Conservation (phyloP, 2,888 invertebrate species). For the Volucella bombylans region DNA sequence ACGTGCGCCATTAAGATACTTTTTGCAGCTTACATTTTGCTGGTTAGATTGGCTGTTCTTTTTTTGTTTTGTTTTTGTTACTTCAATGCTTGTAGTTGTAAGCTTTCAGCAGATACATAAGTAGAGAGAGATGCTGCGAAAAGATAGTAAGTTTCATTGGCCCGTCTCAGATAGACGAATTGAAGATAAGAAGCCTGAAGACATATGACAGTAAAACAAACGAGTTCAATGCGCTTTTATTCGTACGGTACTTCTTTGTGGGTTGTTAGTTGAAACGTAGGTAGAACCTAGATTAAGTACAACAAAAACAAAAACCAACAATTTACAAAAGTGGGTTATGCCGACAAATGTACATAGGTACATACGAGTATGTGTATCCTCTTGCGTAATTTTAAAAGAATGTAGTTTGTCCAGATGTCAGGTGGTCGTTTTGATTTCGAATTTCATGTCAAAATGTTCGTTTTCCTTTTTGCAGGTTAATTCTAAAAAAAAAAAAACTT, state of each 20-base stretch:
- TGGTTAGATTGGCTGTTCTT: background rate
- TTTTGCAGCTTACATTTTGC: background rate
- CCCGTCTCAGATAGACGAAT: slow-evolving; percentile 3
- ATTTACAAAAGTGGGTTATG: slow-evolving; percentile 37
- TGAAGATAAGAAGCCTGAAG: slow-evolving; percentile 25
- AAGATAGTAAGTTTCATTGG: slow-evolving; percentile 16
- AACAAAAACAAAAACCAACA: too few relatives aligned
- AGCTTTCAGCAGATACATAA: slow-evolving; percentile 6
- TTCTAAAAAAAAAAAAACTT: background rate
- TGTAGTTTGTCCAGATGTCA: slow-evolving; percentile 51
- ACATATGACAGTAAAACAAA: slow-evolving; percentile 25
- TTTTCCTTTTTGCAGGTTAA: background rate
- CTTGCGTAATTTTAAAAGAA: slow-evolving; percentile 40
- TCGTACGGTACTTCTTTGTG: slow-evolving; percentile 1
- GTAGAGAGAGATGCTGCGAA: slow-evolving; percentile 11
- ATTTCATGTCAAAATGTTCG: slow-evolving; percentile 8
- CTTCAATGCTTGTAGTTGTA: background rate
- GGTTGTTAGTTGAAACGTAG: slow-evolving; percentile 40
- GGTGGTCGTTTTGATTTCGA: slow-evolving; percentile 21
- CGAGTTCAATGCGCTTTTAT: slow-evolving; percentile 64
- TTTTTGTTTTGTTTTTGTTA: background rate
- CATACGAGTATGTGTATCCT: slow-evolving; percentile 21
- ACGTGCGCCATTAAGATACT: slow-evolving; percentile 12
- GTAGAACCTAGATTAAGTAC: slow-evolving; percentile 51
- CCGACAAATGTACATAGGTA: too few relatives aligned